A percentile compares a stretch with the other conserved stretches of the same genome.
Conservation (phyloP, 1,140 invertebrate genomes). For the Zaprionus tsacasi region DNA sequence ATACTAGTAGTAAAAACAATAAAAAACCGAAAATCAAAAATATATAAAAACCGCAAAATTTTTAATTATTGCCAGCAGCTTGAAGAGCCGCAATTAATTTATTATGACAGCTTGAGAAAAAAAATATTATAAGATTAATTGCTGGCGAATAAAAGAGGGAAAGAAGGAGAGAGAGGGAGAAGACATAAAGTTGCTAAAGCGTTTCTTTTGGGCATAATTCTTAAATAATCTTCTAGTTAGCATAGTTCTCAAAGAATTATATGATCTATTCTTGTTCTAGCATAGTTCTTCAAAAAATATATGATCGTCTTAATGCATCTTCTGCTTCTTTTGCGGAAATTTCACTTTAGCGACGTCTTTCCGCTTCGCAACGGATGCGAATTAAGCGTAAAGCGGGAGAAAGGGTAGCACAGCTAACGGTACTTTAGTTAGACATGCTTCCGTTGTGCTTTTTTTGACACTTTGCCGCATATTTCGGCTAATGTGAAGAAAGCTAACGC, state of each 20-base stretch:
- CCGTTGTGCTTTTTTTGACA: conserved; percentile 66
- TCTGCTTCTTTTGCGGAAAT: conserved; percentile 8
- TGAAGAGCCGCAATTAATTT: conserved; percentile 38
- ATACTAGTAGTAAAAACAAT: conserved; percentile 33
- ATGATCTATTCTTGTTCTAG: not conserved
- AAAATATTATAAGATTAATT: conserved; percentile 45
- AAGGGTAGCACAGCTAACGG: conserved; percentile 48
- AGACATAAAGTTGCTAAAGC: conserved; percentile 3
- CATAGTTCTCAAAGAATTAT: not conserved
- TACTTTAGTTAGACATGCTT: conserved; percentile 45
- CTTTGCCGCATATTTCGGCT: conserved; percentile 54
- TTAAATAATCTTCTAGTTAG: conserved; percentile 5
- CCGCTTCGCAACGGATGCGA: conserved; percentile 28
- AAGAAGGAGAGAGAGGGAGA: not conserved
- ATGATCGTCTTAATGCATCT: not conserved
- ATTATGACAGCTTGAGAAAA: conserved; percentile 48
- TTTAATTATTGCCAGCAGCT: conserved; percentile 36
- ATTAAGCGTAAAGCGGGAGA: conserved; percentile 59
- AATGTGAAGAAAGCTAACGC: conserved; percentile 59
- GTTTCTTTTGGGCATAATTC: conserved; percentile 35
- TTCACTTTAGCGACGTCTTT: conserved; percentile 43
- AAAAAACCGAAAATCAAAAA: conserved; percentile 31
- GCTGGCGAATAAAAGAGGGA: not conserved
- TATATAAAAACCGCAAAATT: conserved; percentile 31
- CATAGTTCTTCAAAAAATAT: not conserved